A percentile compares a stretch with the other conserved stretches of the same genome.
phyloP scores from a whole-genome alignment of 37 sponge, comb jelly and placozoan species.

The Aplysina aerophoba region DNA sequence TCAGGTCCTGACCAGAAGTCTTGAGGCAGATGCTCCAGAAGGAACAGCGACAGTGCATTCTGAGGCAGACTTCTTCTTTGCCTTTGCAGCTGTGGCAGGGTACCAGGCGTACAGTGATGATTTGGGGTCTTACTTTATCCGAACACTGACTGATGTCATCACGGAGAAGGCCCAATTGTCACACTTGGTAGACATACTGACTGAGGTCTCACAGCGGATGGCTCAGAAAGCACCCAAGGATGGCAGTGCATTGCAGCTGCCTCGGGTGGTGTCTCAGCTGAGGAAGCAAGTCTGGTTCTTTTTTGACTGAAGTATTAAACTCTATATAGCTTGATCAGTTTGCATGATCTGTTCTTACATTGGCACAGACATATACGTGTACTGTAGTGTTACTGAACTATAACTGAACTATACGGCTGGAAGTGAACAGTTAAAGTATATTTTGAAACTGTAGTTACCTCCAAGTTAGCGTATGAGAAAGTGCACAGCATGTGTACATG shows the following conservation, averaged over 20 bases:
- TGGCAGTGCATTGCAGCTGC: background rate
- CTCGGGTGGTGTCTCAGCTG: background rate
- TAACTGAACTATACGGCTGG: background rate
- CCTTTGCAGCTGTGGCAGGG: constrained; percentile 43
- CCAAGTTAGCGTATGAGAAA: too few species aligned
- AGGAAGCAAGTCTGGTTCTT: constrained; percentile 25
- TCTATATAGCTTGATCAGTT: background rate
- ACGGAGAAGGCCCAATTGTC: background rate
- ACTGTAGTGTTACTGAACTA: background rate
- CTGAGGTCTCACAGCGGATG: constrained; percentile 28
- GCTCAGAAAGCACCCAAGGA: background rate
- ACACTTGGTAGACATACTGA: constrained; percentile 39
- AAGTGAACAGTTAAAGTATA: too few species aligned
- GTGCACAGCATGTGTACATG: too few species aligned
- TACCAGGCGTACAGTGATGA: constrained; percentile 44
- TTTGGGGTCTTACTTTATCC: constrained; percentile 58
- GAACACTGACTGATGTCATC: constrained; percentile 42
- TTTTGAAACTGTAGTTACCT: too few species aligned
- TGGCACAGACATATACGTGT: background rate
- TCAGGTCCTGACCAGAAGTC: background rate
- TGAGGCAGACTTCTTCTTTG: constrained; percentile 64
- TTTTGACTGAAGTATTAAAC: background rate
- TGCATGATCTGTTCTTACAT: background rate
- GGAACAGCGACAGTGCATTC: constrained; percentile 14
- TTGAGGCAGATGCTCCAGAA: background rate